Conservation (phyloP, 2,888 invertebrate species). For the Allolobophora icterica region DNA sequence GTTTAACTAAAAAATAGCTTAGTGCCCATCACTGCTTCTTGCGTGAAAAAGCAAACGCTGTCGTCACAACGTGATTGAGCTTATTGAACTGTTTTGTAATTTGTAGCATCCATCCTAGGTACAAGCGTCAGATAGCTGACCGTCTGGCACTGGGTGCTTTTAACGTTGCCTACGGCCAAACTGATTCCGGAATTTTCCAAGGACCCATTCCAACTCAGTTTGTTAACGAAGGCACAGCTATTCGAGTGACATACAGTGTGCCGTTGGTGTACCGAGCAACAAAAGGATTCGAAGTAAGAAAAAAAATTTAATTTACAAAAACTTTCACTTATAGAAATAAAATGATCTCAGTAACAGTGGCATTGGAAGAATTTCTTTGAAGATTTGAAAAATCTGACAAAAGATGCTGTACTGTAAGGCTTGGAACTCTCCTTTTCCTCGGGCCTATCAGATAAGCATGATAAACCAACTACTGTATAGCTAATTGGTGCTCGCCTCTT, state of each 20-base stretch:
- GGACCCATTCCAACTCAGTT: constrained; percentile 31
- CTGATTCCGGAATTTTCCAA: not conserved
- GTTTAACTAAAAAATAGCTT: too few species aligned
- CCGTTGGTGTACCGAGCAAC: not conserved
- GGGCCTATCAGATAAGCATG: too few species aligned
- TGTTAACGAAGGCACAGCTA: not conserved
- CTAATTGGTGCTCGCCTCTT: too few species aligned
- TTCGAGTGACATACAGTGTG: constrained; percentile 12
- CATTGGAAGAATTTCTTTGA: too few species aligned
- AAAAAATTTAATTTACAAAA: too few species aligned
- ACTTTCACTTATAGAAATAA: too few species aligned
- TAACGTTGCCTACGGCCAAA: constrained; percentile 28
- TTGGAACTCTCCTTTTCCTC: too few species aligned
- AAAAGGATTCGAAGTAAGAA: constrained; percentile 21
- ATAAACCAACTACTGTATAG: too few species aligned
- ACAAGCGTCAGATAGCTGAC: constrained; percentile 34
- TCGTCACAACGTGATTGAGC: not conserved
- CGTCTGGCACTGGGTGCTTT: constrained; percentile 32
- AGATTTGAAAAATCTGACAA: too few species aligned
- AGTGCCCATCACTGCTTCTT: too few species aligned
- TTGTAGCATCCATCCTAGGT: constrained; percentile 34
- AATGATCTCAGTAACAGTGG: too few species aligned
- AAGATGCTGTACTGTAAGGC: too few species aligned
- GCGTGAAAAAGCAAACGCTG: not conserved
- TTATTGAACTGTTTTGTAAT: not conserved